Percentiles rank a stretch among this genome's conserved stretches.
Conservation (phyloP, 1,140 invertebrate species). For the Microplitis demolitor region DNA sequence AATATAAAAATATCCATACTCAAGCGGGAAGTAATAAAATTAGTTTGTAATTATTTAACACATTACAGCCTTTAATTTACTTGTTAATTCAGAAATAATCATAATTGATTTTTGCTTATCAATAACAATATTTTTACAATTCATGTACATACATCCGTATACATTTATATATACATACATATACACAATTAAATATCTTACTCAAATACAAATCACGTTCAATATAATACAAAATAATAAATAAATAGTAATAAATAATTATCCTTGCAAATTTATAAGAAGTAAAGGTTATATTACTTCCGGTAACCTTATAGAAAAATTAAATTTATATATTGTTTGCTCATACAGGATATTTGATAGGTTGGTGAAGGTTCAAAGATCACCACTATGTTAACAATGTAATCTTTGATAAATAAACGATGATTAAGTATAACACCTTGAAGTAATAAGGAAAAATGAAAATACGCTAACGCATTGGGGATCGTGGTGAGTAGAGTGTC, state of each 20-base stretch:
- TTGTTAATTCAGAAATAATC: too few species aligned
- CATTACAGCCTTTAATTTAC: too few species aligned
- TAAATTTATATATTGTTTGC: not conserved
- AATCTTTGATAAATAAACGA: not conserved
- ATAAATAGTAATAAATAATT: not conserved
- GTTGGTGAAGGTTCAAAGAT: not conserved
- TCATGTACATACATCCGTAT: too few species aligned
- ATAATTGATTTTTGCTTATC: too few species aligned
- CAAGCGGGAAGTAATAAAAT: too few species aligned
- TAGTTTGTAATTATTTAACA: too few species aligned
- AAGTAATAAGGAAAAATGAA: not conserved
- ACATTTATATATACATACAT: too few species aligned
- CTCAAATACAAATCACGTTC: too few species aligned
- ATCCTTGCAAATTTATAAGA: not conserved
- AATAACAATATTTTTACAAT: too few species aligned
- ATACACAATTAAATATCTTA: too few species aligned
- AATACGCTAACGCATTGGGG: not conserved
- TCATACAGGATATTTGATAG: not conserved
- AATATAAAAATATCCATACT: too few species aligned
- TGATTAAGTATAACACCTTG: not conserved
- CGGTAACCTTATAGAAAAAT: not conserved
- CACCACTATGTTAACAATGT: not conserved
- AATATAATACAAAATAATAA: not conserved
- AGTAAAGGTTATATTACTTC: not conserved
- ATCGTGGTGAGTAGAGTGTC: not conserved